Evolutionary conservation across 2,888 invertebrate species (phyloP), one percentile per base, ranked within the genome.

Genomic region (Molorchus minor): DNA sequence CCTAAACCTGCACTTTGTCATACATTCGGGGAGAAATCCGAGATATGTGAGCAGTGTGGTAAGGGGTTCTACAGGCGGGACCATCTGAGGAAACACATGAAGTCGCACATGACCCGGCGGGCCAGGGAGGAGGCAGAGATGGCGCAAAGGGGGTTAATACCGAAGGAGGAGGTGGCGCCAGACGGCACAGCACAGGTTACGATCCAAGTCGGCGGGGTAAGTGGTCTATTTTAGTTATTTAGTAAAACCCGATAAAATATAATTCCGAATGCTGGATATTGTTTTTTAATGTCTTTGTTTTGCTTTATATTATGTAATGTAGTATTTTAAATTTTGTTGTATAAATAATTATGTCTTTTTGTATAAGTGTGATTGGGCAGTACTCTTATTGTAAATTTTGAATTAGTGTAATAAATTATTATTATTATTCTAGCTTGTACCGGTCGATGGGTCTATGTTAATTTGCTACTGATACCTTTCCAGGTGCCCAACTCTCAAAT

Each of bases 1-100:
- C 72, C 84, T 93, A 72, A 92, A 91, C 79, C 84, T 92, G 64
- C 93, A 93, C 81, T 88, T 89, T 70, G 91, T 92, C 70, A 93
- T 92, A 77, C 93, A 93, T 82, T 91, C 91, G 54, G 92, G 29
- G 88, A 91, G 77, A 92, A 92, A 81, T 91, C 90, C 3, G 91
- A 92, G 78, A 87, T 90, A 64, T 92, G 91, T 76, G 84, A 82
- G 29, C 88, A 90, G 75, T 92, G 91, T 72, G 90, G 90, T 38
- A 91, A 91, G 79, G 90, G 90, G 29, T 90, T 90, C 78, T 91
- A 91, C 76, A 84, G 91, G 52, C 92, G 91, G 75, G 92, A 92
- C 76, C 92, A 92, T 79, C 80, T 93, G 46, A 84, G 91, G 73
- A 93, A 92, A 77, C 92, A 92, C 79, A 87, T 90, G 15, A 85